A percentile compares a stretch with the other conserved stretches of the same genome.
These are phyloP conservation scores for Mythimna vitellina DNA, from an alignment of 2,888 invertebrate genomes.

Conservation along the genomic window DNA sequence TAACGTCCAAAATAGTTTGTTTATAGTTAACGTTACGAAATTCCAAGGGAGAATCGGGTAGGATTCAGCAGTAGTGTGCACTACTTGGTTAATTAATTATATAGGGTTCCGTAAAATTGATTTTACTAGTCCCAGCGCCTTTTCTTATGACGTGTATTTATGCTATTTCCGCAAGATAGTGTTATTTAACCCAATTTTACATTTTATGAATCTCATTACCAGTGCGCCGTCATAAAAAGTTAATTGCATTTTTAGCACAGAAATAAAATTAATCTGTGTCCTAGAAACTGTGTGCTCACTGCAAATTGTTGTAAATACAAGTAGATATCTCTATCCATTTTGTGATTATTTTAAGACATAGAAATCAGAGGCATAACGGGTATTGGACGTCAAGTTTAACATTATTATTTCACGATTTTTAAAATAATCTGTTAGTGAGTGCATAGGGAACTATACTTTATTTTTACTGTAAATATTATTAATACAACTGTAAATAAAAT, in stretches of 20 bases:
- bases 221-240: constrained; percentile 6
- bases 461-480: constrained; percentile 56
- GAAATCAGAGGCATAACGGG: background rate
- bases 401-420: background rate
- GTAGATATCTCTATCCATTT: constrained; percentile 4
- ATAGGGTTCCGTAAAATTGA: constrained; percentile 22
- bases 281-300: constrained; percentile 25
- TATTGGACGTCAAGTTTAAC: background rate
- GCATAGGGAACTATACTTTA: background rate
- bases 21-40: constrained; percentile 4
- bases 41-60: background rate
- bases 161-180: constrained; percentile 9
- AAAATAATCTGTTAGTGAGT: constrained; percentile 5
- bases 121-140: background rate
- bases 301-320: constrained; percentile 9
- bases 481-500: constrained; percentile 51
- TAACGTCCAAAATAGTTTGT: constrained; percentile 43
- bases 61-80: background rate
- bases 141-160: constrained; percentile 8
- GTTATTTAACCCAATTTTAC: constrained; percentile 30
- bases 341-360: constrained; percentile 24
- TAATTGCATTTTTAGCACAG: constrained; percentile 3
- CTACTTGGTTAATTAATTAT: constrained; percentile 1
- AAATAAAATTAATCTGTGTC: constrained; percentile 10
- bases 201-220: constrained; percentile 61